Evolutionary conservation across 1,140 invertebrate genomes (phyloP).

Genomic region (Leptonema lineaticorne): DNA sequence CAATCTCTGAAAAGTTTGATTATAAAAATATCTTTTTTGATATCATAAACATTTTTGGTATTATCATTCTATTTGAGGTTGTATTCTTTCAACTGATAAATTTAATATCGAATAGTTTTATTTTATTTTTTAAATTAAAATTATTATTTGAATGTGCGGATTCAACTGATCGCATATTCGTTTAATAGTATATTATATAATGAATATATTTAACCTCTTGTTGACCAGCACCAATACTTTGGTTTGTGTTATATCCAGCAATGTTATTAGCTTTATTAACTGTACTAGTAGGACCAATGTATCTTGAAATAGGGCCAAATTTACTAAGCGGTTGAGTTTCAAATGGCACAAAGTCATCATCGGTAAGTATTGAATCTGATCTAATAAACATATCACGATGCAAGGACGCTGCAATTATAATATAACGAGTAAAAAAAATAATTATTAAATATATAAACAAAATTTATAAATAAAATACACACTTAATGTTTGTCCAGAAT

Average conservation of each 20-base stretch:
- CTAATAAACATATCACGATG: constrained; percentile 58
- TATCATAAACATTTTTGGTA: too few species aligned
- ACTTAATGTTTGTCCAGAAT: neutral
- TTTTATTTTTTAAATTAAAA: too few species aligned
- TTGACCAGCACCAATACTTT: neutral
- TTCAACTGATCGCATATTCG: too few species aligned
- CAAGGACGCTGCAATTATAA: constrained; percentile 30
- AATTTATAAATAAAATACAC: neutral
- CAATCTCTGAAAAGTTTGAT: too few species aligned
- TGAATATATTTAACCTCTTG: constrained; percentile 13
- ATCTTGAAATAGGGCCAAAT: constrained; percentile 78
- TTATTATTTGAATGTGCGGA: too few species aligned
- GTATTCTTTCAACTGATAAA: too few species aligned
- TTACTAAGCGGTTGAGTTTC: constrained; percentile 71
- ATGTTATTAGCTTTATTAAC: constrained; percentile 16
- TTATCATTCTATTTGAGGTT: too few species aligned
- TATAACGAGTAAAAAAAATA: constrained; percentile 1
- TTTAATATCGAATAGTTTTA: too few species aligned
- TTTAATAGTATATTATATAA: too few species aligned
- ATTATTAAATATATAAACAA: neutral
- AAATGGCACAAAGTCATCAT: constrained; percentile 75
- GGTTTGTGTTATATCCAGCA: constrained; percentile 15
- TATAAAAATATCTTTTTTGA: too few species aligned
- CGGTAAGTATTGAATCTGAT: constrained; percentile 65
- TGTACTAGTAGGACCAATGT: constrained; percentile 26